phyloP scores from a whole-genome alignment of 2,797 vertebrate genomes.

The Takifugu ocellatus region DNA sequence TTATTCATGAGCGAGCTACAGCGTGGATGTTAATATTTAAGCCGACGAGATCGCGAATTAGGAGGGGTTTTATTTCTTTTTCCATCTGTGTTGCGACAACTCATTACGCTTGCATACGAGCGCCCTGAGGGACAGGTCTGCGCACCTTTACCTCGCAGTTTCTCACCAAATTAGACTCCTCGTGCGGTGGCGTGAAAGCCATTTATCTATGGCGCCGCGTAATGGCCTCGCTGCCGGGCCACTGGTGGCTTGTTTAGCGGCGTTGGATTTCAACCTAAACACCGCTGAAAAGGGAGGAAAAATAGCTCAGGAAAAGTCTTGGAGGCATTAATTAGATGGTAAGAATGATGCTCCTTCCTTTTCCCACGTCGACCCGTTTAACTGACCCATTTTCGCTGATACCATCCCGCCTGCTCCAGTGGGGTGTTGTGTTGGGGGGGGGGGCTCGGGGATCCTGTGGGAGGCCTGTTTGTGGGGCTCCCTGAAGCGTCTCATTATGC shows the following conservation, averaged over 20 bases:
- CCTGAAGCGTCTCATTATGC: slow-evolving; percentile 4
- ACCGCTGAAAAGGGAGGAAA: not conserved
- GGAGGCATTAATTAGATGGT: slow-evolving; percentile 44
- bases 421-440: slow-evolving; percentile 16
- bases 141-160: slow-evolving; percentile 32
- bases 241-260: slow-evolving; percentile 14
- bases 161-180: slow-evolving; percentile 1
- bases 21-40: slow-evolving; percentile 16
- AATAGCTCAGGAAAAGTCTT: slow-evolving; percentile 26
- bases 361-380: slow-evolving; percentile 45
- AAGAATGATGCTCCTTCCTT: slow-evolving; percentile 19
- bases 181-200: not conserved
- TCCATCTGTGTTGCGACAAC: not conserved
- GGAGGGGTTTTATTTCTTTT: not conserved
- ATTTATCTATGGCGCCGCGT: too few species aligned
- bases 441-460: slow-evolving; percentile 11
- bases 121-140: slow-evolving; percentile 8
- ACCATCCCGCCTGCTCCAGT: slow-evolving; percentile 8
- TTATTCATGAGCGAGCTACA: slow-evolving; percentile 20
- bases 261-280: slow-evolving; percentile 25
- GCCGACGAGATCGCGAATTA: not conserved
- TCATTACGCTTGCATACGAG: slow-evolving; percentile 19
- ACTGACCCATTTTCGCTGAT: slow-evolving; percentile 61
- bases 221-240: not conserved
- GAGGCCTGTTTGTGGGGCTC: slow-evolving; percentile 13